These are phyloP conservation scores for Aythya baeri DNA, from an alignment of 2,113 vertebrate genomes.

Conservation along the genomic window DNA sequence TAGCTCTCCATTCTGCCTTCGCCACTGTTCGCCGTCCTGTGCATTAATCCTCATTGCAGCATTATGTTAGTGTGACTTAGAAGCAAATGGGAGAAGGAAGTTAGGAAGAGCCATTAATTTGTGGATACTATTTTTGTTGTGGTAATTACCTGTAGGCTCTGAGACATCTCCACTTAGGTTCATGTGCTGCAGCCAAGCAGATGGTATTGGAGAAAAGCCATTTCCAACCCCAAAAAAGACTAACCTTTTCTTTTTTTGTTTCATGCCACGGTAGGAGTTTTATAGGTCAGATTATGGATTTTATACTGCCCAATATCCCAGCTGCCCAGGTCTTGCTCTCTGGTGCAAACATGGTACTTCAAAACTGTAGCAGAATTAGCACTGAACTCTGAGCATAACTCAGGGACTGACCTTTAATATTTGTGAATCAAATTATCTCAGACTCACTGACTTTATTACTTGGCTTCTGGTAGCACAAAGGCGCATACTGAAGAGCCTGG, in stretches of 20 bases:
- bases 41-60: not conserved
- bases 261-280: not conserved
- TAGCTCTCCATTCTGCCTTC: not conserved
- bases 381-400: not conserved
- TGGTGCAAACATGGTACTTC: not conserved
- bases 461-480: not conserved
- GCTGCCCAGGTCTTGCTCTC: not conserved
- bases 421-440: not conserved
- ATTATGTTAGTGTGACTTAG: not conserved
- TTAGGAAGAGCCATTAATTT: constrained; percentile 1
- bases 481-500: not conserved
- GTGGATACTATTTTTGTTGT: constrained; percentile 17
- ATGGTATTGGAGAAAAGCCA: not conserved
- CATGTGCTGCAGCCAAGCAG: not conserved
- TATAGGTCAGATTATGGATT: not conserved
- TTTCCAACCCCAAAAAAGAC: constrained; percentile 22
- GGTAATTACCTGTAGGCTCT: constrained; percentile 22
- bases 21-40: not conserved
- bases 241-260: not conserved
- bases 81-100: constrained; percentile 38
- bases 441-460: not conserved
- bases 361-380: not conserved
- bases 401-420: not conserved
- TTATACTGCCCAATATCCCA: not conserved
- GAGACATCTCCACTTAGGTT: constrained; percentile 7